phyloP scores from a whole-genome alignment of 2,797 vertebrate species.

The Falco naumanni region DNA sequence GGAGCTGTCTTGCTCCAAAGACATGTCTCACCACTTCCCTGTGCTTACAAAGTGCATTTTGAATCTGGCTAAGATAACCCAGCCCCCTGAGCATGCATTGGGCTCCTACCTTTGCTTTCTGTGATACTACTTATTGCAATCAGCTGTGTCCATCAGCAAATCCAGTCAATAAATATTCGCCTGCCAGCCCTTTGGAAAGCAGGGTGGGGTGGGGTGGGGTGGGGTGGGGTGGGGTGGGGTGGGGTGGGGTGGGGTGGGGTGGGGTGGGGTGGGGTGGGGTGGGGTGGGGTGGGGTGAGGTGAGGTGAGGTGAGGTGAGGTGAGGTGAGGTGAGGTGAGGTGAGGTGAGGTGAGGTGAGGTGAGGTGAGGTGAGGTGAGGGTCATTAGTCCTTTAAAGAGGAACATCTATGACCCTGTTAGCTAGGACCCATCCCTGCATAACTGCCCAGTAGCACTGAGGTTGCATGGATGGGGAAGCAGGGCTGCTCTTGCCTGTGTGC shows the following conservation, averaged over 20 bases:
- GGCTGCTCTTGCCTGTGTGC: neutral
- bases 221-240: no score
- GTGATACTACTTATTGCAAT: neutral
- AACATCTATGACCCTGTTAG: neutral
- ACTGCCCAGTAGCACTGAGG: neutral
- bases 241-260: no score
- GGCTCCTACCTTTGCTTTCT: neutral
- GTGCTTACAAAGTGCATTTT: neutral
- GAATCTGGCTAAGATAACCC: neutral
- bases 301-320: no score
- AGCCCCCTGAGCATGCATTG: neutral
- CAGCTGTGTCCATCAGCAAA: neutral
- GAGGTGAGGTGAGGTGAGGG: no score
- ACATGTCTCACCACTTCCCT: rapidly evolving
- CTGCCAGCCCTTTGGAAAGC: neutral
- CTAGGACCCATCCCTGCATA: neutral
- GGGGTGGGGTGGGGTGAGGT: no score
- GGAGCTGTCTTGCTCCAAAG: neutral
- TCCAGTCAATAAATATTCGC: neutral
- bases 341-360: no score
- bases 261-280: no score
- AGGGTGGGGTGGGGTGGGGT: no score
- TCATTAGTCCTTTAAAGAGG: neutral
- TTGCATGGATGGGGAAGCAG: neutral
- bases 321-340: no score